Base-by-base conservation (phyloP, 1,140 invertebrate genomes). In the Eumeta japonica region DNA sequence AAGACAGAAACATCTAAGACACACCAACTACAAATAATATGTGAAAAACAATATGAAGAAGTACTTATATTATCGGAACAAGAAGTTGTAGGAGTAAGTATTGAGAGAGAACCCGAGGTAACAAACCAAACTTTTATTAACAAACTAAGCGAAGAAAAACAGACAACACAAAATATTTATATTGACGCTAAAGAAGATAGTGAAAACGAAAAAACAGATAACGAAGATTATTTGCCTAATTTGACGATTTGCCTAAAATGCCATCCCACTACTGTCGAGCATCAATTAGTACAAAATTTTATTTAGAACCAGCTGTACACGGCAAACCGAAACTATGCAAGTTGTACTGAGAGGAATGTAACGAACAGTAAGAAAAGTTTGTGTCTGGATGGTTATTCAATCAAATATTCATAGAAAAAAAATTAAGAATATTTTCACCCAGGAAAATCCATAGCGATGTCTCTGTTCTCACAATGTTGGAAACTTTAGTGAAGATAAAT, bases 391-490 rank as follows among this genome's bases (percentile, higher is more conserved):
- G 34, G 34, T 36, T 35, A 13, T 43, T 46, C 19, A 41, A 43
- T 28, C 39, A 55, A 38, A 13, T 52, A 35, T 49, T 58, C 37
- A 41, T 49, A 16, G 50, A 58, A 40, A 37, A 43, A 16, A 62
- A 60, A 35, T 35, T 62, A 35, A 45, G 37, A 19, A 20, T 60
- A 32, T 57, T 45, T 37, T 39, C 48, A 16, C 67, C 63, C 3
- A 55, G 50, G 43, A 73, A 70, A 49, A 60, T 66, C 46, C 43
- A 51, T 13, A 68, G 62, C 39, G 57, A 67, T 15, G 36, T 52
- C n/a, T 68, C 47, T 50, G 43, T 37, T 28, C 16, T 33, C 49
- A 45, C 47, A 52, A 58, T 51, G 39, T 41, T 35, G 46, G 43
- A 43, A 62, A 58, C 32, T 37, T 68, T 32, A 45, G 19, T n/a